A percentile compares a stretch with the other conserved stretches of the same genome.
These are phyloP conservation scores for Cliona cf. orientalis DNA, from an alignment of 37 sponge, comb jelly and placozoan genomes.

Conservation along the genomic window DNA sequence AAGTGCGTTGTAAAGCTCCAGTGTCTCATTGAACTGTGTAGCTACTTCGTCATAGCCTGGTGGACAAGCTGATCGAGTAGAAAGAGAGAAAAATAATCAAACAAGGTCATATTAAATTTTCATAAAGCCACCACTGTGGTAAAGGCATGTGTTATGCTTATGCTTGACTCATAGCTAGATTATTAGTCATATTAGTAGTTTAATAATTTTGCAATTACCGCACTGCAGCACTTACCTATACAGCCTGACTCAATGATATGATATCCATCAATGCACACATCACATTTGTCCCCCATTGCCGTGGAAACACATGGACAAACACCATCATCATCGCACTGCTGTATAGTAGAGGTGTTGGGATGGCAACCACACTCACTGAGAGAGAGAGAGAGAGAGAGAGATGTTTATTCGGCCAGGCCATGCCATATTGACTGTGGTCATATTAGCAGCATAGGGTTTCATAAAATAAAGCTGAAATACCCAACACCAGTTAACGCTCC, in stretches of 20 bases:
- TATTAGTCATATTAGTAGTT: neutral
- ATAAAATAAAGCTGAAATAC: too few species aligned
- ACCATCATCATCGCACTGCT: constrained; percentile 9
- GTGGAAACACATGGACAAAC: constrained; percentile 23
- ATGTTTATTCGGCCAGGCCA: constrained; percentile 2
- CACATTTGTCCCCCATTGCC: constrained; percentile 34
- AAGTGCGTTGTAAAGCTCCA: neutral
- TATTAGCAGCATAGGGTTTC: neutral
- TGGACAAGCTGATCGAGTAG: constrained; percentile 25
- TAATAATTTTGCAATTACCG: neutral
- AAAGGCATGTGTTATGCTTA: neutral
- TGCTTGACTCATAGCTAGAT: neutral
- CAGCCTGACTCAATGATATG: constrained; percentile 15
- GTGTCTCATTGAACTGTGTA: neutral
- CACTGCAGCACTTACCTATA: constrained; percentile 3
- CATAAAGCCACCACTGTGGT: too few species aligned
- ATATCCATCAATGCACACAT: constrained; percentile 9
- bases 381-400: neutral
- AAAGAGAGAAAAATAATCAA: neutral
- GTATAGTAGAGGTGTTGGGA: neutral
- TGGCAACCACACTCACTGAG: neutral
- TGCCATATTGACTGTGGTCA: neutral
- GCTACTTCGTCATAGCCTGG: constrained; percentile 8
- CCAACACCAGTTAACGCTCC: too few species aligned
- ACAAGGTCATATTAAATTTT: neutral